A percentile compares a stretch with the other conserved stretches of the same genome.
phyloP scores from a whole-genome alignment of 2,797 vertebrate species.

The Epinephelus coioides region DNA sequence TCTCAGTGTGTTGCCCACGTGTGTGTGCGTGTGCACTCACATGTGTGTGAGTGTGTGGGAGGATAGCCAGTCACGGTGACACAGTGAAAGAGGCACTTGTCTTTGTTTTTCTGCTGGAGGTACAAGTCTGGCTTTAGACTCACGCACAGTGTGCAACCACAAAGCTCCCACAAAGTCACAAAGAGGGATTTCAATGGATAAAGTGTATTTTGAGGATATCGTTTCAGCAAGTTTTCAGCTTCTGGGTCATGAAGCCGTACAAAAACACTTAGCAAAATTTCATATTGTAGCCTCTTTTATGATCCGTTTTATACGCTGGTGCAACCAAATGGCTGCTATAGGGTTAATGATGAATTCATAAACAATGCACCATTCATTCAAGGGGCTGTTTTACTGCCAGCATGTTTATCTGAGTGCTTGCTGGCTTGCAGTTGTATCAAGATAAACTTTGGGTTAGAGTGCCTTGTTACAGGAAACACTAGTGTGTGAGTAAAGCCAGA shows the following conservation, averaged over 20 bases:
- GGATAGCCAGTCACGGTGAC: conserved; percentile 45
- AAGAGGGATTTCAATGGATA: conserved; percentile 26
- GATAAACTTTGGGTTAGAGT: conserved; percentile 22
- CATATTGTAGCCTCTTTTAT: conserved; percentile 19
- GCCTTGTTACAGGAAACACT: conserved; percentile 22
- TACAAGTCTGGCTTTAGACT: conserved; percentile 44
- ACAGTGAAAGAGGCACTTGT: conserved; percentile 46
- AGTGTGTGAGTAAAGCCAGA: conserved; percentile 16
- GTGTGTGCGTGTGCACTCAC: conserved; percentile 3
- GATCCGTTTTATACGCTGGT: conserved; percentile 12
- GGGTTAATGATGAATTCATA: conserved; percentile 32
- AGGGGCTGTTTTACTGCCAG: conserved; percentile 15
- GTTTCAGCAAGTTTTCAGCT: conserved; percentile 25
- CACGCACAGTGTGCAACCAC: conserved; percentile 13
- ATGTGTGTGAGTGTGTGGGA: conserved; percentile 17
- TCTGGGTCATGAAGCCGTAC: conserved; percentile 19
- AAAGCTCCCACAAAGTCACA: conserved; percentile 32
- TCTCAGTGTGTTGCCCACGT: conserved; percentile 2
- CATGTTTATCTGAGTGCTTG: conserved; percentile 21
- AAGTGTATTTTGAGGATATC: conserved; percentile 42
- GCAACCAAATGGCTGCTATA: conserved; percentile 1
- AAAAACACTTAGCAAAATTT: conserved; percentile 35
- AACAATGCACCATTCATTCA: conserved; percentile 40
- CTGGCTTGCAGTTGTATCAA: conserved; percentile 15
- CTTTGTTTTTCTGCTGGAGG: conserved; percentile 54